phyloP scores from a whole-genome alignment of 2,888 invertebrate species.

The Formica aserva region DNA sequence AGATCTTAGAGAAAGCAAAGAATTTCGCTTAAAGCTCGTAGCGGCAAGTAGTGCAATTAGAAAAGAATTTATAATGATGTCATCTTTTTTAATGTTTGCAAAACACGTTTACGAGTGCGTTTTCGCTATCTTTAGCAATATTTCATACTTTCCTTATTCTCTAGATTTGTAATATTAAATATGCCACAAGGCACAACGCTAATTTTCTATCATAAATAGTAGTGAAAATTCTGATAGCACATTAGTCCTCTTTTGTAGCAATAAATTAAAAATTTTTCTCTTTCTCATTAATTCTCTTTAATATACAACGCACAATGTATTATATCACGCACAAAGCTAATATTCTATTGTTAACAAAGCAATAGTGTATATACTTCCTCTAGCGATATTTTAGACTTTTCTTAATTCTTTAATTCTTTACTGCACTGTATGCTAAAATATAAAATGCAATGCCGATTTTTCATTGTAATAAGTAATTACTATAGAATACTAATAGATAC shows the following conservation, averaged over 20 bases:
- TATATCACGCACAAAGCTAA: slow-evolving; percentile 5
- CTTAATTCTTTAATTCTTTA: neutral
- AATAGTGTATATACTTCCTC: neutral
- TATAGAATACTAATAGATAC: slow-evolving; percentile 7
- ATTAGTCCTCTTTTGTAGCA: neutral
- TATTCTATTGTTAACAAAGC: neutral
- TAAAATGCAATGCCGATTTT: slow-evolving; percentile 18
- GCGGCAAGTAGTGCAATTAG: slow-evolving; percentile 42
- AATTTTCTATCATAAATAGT: neutral
- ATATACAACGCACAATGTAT: neutral
- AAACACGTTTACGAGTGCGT: slow-evolving; percentile 7
- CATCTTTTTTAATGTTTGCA: neutral
- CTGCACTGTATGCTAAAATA: neutral
- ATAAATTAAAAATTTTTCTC: neutral
- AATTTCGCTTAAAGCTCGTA: slow-evolving; percentile 41
- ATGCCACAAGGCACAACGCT: neutral
- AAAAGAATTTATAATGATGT: slow-evolving; percentile 36
- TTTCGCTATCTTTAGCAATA: neutral
- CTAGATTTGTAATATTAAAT: neutral
- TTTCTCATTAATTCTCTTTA: slow-evolving; percentile 14
- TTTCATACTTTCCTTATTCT: neutral
- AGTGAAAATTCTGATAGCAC: neutral
- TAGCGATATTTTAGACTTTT: neutral
- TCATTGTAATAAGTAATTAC: slow-evolving; percentile 4
- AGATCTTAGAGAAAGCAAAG: slow-evolving; percentile 39